Percentiles rank a stretch among this genome's conserved stretches.
These are phyloP conservation scores for Ischnura elegans DNA, from an alignment of 2,888 invertebrate species.

Conservation along the genomic window DNA sequence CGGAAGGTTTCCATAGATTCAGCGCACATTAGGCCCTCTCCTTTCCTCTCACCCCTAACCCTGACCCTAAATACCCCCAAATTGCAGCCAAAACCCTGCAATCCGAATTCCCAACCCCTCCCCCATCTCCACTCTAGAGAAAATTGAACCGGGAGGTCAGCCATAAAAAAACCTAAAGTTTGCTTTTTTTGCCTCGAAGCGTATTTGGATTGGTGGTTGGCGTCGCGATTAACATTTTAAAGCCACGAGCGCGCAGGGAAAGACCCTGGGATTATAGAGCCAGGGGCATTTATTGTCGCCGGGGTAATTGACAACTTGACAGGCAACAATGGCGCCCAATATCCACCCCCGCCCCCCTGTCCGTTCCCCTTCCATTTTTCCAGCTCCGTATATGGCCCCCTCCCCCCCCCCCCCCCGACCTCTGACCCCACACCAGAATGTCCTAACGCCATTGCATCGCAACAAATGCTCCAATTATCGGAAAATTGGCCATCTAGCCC, in stretches of 20 bases:
- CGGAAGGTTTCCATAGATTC: neutral
- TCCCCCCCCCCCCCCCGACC: neutral
- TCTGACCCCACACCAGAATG: neutral
- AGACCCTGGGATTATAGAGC: neutral
- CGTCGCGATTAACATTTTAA: conserved; percentile 54
- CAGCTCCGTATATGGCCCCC: too few species aligned
- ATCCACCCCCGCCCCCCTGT: too few species aligned
- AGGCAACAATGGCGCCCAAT: conserved; percentile 51
- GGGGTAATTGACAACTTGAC: conserved; percentile 62
- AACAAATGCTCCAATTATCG: conserved; percentile 58
- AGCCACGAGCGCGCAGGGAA: neutral
- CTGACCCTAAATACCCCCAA: too few species aligned
- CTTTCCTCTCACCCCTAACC: too few species aligned
- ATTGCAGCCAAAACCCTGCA: too few species aligned
- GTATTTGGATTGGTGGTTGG: conserved; percentile 11
- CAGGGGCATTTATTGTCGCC: neutral
- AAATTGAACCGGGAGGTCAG: neutral
- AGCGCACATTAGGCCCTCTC: neutral
- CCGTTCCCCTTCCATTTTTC: neutral
- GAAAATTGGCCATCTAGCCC: conserved; percentile 47
- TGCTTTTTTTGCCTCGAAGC: neutral
- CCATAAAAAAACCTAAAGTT: neutral
- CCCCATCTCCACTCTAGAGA: neutral
- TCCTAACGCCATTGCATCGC: neutral
- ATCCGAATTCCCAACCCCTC: too few species aligned